Evolutionary conservation across 2,888 invertebrate genomes (phyloP), one percentile per base, ranked within the genome.

Genomic region (Melanargia galathea): DNA sequence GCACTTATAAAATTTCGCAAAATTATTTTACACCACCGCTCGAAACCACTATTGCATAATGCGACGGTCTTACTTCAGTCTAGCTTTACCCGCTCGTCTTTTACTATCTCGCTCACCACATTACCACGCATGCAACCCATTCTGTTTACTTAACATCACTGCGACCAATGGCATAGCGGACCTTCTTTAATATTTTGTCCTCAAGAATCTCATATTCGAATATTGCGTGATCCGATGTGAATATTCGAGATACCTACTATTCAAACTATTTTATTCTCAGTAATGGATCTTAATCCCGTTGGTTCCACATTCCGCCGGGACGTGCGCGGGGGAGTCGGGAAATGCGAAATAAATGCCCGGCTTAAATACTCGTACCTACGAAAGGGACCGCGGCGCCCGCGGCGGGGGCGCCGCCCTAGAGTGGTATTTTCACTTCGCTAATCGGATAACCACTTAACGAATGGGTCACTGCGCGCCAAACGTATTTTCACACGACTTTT

Each of bases 341-440:
- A 89, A 90, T 90, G 89, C 81, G 89, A 90, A 91, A 90, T 90
- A 92, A 92, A 92, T 90, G 87, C 86, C 84, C 83, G 75, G 86
- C 86, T 87, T 86, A 87, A 87, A 89, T 87, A 33, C 52, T 52
- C 49, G 49, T 16, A 49, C 49, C 30, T 49, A 82, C 82, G 84
- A 87, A 90, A 89, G 88, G 90, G 90, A 88, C 87, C 78, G 81
- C 80, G 77, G 76, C 78, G 78, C 87, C 86, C 85, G 87, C 86
- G 86, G 87, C 86, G 77, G 86, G 89, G 87, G 87, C 80, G 83
- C 84, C 86, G 86, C 91, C 90, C 91, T 79, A 92, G 92, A 92
- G 92, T 92, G 92, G 92, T 92, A 90, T 92, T 92, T 92, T 92
- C 92, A 92, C 92, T 92, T 92, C 90, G 87, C 92, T 92, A 92